Percentiles rank a stretch among this genome's conserved stretches.
phyloP scores from a whole-genome alignment of 2,888 invertebrate genomes.

The Rutpela maculata region DNA sequence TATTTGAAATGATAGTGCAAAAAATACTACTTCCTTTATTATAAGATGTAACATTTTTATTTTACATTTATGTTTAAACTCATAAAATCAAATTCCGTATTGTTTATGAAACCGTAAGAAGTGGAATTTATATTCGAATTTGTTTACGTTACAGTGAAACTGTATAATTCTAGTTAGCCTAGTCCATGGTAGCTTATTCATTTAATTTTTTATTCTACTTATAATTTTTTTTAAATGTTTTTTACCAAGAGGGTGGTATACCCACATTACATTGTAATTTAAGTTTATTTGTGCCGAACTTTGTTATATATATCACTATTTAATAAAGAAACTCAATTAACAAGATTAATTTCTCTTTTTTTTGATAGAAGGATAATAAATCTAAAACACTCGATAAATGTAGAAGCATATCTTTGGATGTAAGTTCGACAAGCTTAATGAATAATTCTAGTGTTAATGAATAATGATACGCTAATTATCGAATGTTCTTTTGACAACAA shows the following conservation, averaged over 20 bases:
- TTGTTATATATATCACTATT: neutral
- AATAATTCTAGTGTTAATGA: neutral
- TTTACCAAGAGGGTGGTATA: neutral
- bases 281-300: neutral
- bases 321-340: neutral
- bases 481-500: constrained; percentile 2
- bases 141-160: neutral
- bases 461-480: neutral
- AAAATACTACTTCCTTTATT: neutral
- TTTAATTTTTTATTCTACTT: neutral
- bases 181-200: neutral
- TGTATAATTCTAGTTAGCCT: neutral
- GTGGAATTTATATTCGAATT: neutral
- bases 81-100: constrained; percentile 4
- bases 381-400: neutral
- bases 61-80: neutral
- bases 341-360: neutral
- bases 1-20: neutral
- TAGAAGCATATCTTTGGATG: neutral
- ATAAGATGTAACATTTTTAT: neutral
- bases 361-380: neutral
- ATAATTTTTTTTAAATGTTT: neutral
- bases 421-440: neutral
- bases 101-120: neutral
- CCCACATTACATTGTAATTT: no score